Base-by-base conservation (phyloP, 2,888 invertebrate genomes). In the Sphaeridia pumilis region DNA sequence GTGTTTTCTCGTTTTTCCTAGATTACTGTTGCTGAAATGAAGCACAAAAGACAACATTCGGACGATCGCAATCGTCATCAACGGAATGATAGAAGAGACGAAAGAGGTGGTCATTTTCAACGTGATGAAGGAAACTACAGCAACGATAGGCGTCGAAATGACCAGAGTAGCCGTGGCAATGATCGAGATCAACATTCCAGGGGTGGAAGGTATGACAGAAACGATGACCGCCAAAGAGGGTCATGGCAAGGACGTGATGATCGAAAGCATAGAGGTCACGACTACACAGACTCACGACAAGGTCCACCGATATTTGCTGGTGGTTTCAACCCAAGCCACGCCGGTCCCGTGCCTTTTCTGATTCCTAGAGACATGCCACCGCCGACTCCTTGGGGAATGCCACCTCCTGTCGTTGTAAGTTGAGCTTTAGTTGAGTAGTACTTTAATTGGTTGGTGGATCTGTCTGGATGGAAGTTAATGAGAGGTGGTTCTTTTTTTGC, bases 61-160 rank as follows among this genome's bases (percentile, higher is more conserved):
- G 25, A 35, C 22, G 49, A 42, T 12, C 5, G 31, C 4, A 25
- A 42, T 22, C 50, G 50, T 17, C 12, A 51, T 35, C 24, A 17
- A n/a, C n/a, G n/a, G 20, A 5, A 21, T 2, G 14, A 51, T 31
- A 34, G 47, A 21, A 41, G 20, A 5, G 22, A 46, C 38, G 34
- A 43, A 22, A 26, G 38, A n/a, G 46, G 46, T 24, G 4, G 38
- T 7, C 36, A 49, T 36, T 4, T 25, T n/a, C 36, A 35, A 27
- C 22, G 27, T 21, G 34, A 43, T 34, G 17, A 45, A 27, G 22
- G 54, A 21, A 48, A 49, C 31, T 49, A 50, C 10, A 36, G 53
- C 12, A 31, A 48, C 7, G 46, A 46, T 21, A 4, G 49, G 20
- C 41, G 58, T 27, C n/a, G 42, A 31, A 24, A 38, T 17, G 27